Evolutionary conservation across 2,888 invertebrate genomes (phyloP).

Genomic region (Melinopterus prodromus): DNA sequence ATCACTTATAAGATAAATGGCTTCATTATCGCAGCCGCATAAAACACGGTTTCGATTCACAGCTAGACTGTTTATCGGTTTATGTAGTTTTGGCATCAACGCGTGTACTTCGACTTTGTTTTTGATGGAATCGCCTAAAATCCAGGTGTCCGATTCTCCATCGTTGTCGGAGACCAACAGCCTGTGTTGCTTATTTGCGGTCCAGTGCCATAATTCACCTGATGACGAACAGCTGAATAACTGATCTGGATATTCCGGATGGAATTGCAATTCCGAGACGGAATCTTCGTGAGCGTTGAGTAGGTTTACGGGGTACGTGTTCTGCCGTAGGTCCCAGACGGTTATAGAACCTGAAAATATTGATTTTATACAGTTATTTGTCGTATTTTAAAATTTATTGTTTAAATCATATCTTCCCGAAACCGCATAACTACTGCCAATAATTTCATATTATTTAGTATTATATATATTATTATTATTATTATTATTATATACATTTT

Average conservation of each 20-base stretch:
- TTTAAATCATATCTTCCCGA: constrained; percentile 8
- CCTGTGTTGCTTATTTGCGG: constrained; percentile 62
- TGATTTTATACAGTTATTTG: neutral
- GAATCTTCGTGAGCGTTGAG: constrained; percentile 79
- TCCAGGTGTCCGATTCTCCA: constrained; percentile 66
- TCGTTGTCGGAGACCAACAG: constrained; percentile 41
- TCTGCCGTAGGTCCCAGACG: constrained; percentile 89
- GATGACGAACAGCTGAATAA: constrained; percentile 81
- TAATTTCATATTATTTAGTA: too few species aligned
- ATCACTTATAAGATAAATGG: constrained; percentile 81
- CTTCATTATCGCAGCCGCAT: constrained; percentile 90
- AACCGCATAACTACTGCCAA: too few species aligned
- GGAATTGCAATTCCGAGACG: constrained; percentile 88
- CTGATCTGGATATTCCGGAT: constrained; percentile 85
- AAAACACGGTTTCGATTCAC: constrained; percentile 77
- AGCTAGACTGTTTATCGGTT: constrained; percentile 84
- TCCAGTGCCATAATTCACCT: constrained; percentile 93
- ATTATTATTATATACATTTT: too few species aligned
- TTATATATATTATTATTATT: too few species aligned
- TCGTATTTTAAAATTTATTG: neutral
- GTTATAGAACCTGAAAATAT: constrained; percentile 70
- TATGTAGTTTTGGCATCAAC: constrained; percentile 76
- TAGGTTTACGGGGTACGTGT: constrained; percentile 82
- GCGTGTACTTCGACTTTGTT: constrained; percentile 75
- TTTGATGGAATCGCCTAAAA: constrained; percentile 74